phyloP scores from a whole-genome alignment of 1,140 invertebrate genomes.

The Drosophila cardini region DNA sequence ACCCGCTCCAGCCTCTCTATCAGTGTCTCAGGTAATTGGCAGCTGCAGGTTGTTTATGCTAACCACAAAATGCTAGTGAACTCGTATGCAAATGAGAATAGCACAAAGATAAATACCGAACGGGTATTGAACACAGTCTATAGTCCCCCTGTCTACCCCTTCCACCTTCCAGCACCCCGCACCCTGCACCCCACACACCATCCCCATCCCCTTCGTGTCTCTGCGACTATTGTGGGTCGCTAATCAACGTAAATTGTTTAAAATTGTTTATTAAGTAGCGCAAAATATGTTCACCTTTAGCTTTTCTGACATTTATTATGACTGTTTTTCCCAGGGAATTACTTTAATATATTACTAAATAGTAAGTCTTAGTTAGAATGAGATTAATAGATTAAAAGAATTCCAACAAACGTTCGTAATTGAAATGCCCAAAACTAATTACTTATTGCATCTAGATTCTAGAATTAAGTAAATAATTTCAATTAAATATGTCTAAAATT shows the following conservation, averaged over 20 bases:
- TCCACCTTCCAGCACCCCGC: background rate
- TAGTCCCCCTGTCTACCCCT: background rate
- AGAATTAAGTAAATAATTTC: too few species aligned
- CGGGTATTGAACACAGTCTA: background rate
- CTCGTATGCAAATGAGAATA: constrained; percentile 71
- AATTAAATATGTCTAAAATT: background rate
- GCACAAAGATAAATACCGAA: constrained; percentile 27
- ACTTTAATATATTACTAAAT: background rate
- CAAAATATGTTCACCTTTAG: constrained; percentile 55
- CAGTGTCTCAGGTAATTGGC: constrained; percentile 49
- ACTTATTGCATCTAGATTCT: too few species aligned
- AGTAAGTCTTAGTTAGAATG: background rate
- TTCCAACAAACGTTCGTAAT: too few species aligned
- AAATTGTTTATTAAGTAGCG: constrained; percentile 75
- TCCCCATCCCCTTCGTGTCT: background rate
- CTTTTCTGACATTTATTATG: constrained; percentile 61
- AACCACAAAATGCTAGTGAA: constrained; percentile 43
- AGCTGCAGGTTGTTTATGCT: constrained; percentile 52
- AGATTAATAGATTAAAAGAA: too few species aligned
- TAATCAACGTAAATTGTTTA: constrained; percentile 72
- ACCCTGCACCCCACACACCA: background rate
- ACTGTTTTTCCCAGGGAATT: background rate
- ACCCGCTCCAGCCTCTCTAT: background rate
- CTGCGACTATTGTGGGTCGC: constrained; percentile 24
- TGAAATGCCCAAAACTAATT: too few species aligned